Base-by-base conservation (phyloP, 2,113 vertebrate species). In the Corythornis vintsioides region DNA sequence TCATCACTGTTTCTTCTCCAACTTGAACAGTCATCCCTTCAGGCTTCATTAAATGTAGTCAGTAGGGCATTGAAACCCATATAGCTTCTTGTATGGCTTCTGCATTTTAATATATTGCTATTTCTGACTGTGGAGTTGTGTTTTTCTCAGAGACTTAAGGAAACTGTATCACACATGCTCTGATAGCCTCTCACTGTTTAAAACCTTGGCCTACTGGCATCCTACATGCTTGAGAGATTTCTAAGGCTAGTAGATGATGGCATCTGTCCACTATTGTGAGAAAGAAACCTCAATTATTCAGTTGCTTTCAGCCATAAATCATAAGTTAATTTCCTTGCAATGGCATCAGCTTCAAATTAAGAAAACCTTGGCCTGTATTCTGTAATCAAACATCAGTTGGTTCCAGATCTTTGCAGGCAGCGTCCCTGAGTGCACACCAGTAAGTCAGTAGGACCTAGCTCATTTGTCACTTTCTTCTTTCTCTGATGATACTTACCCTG, bases 31-130 rank as follows among this genome's bases (percentile, higher is more conserved):
- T 63, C 81, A 74, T 86, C 47, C 65, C 72, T 94, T 92, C 72
- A 92, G 83, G 79, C 76, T 83, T 92, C 69, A 29, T 45, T 83
- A 87, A 78, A 83, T 77, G 31, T 26, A 71, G 64, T 84, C 82
- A 75, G 81, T 67, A 74, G 65, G 81, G 78, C 61, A 78, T 15
- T 87, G 80, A 83, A 88, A 64, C 69, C 38, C 24, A 13, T 73
- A 26, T 1, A 53, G 42, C 21, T 88, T 73, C 21, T 52, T 83
- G 31, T 43, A 52, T 67, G 61, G 29, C 57, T 73, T 82, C 50
- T 65, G 75, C 53, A n/a, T 85, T 93, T 93, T 87, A 29, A 33
- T 61, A 55, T 0, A 2, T 65, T 83, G n/a, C 56, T 86, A 13
- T 76, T 83, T 88, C 25, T 47, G 50, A 50, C 65, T 80, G 52